phyloP scores from a whole-genome alignment of 2,888 invertebrate species.

The Stenodema calcarata region DNA sequence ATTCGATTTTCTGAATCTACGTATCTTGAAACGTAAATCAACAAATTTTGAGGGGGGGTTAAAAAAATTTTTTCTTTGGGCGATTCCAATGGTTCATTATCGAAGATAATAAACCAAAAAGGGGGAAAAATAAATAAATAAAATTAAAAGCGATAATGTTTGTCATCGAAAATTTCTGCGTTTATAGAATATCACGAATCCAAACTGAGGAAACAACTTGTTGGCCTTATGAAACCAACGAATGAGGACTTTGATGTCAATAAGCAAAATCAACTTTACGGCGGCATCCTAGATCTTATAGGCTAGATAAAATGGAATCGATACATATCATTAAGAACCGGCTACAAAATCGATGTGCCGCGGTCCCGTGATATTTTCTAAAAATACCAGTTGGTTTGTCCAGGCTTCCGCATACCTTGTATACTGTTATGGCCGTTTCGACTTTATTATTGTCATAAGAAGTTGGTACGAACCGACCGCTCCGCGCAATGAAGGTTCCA shows the following conservation, averaged over 20 bases:
- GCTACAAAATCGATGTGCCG: neutral
- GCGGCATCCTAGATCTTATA: neutral
- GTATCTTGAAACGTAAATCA: too few species aligned
- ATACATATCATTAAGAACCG: neutral
- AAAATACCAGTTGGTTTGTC: too few species aligned
- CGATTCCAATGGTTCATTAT: too few species aligned
- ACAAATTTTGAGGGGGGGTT: too few species aligned
- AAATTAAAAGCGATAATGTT: too few species aligned
- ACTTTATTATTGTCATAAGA: neutral
- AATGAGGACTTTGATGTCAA: neutral
- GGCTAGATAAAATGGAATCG: neutral
- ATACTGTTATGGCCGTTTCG: neutral
- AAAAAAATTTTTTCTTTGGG: too few species aligned
- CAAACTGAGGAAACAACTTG: neutral
- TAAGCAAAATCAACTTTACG: neutral
- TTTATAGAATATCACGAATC: neutral
- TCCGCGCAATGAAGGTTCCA: too few species aligned
- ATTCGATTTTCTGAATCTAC: too few species aligned
- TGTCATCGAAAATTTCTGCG: neutral
- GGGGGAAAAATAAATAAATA: too few species aligned
- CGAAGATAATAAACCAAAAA: too few species aligned
- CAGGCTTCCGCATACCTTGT: neutral
- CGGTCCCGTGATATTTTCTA: neutral
- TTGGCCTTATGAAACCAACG: neutral
- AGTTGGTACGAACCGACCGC: neutral